Base-by-base conservation (phyloP, 1,140 invertebrate genomes). In the Temnothorax curvispinosus region DNA sequence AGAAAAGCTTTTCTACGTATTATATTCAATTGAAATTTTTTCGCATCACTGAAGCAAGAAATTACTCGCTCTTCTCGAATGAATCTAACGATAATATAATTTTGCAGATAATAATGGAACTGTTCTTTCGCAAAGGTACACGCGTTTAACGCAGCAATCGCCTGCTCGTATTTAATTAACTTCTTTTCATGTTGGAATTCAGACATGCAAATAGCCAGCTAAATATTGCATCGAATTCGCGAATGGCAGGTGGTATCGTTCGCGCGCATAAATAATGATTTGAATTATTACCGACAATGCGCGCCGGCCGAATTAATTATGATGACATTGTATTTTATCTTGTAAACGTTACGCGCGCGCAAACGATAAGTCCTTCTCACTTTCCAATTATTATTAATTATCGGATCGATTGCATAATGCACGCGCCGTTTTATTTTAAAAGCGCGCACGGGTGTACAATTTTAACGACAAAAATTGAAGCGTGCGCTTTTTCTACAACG, bases 331-430 rank as follows among this genome's bases (percentile, higher is more conserved):
- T 84, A 84, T 84, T 84, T 84, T 84, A 84, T 60, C 69, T 84
- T 84, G 80, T 84, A 60, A 84, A 84, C 52, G 80, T 82, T 82
- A 47, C 78, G 13, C 18, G 21, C 38, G 32, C 41, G 69, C 52
- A 47, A 84, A 41, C 69, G 44, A 41, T 74, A 74, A 75, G 80
- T 84, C 41, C 54, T 71, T 81, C 78, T 84, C 80, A 84, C 58
- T 84, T 84, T 62, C 41, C 69, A 84, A 84, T 84, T 84, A 74
- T 75, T 84, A 84, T 74, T 84, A 84, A 84, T 84, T 84, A 84
- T 84, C 69, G 54, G 80, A 21, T 82, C 38, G 80, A 47, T 27
- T 60, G 38, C 41, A 84, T 84, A 62, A 84, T 84, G 54, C 11
- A 84, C 21, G 54, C 54, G 54, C 8, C 27, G 54, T 84, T 84